Evolutionary conservation across 2,888 invertebrate genomes (phyloP), one percentile per base, ranked within the genome.

Genomic region (Idaea biselata): DNA sequence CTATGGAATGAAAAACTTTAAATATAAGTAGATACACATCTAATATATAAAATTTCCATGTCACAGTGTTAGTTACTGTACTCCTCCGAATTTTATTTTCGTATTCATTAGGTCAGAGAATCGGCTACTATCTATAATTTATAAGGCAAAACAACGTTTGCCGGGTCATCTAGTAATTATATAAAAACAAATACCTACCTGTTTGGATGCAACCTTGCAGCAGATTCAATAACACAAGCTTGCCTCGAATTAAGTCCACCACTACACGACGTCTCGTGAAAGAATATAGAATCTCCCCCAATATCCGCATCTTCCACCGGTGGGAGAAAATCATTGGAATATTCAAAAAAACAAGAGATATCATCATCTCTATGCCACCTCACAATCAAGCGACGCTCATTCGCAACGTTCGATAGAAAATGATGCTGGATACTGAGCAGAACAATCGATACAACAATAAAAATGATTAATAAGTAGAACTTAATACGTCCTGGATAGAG

Each of bases 231-330:
- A 0, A 72, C 61, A 32, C 77, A 77, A 1, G 76, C 76, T 61
- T 72, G 69, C 18, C 76, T 63, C 4, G 72, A 68, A 53, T 86
- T 90, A 25, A 95, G 74, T 0, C 77, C 70, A 11, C 89, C 87
- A 6, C 84, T 88, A 73, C 95, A 95, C 0, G 94, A 94, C 0
- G 95, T 95, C 76, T 95, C 95, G 70, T 94, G 93, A 74, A 95
- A 95, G 76, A 94, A 95, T 68, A 95, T 94, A 54, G 93, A 93
- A 18, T 67, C 18, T 6, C 11, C 11, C 44, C 11, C 44, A 44
- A 44, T 14, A 7, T 44, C 44, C 44, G 14, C 14, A 44, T 44
- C 44, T 14, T 44, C 44, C 3, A 14, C 44, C 44, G 58, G 17
- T 16, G 64, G 16, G 7, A 44, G 44, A 44, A 6, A 3, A 44